These are phyloP conservation scores for Plagodis pulveraria DNA, from an alignment of 2,888 invertebrate species.

Conservation along the genomic window DNA sequence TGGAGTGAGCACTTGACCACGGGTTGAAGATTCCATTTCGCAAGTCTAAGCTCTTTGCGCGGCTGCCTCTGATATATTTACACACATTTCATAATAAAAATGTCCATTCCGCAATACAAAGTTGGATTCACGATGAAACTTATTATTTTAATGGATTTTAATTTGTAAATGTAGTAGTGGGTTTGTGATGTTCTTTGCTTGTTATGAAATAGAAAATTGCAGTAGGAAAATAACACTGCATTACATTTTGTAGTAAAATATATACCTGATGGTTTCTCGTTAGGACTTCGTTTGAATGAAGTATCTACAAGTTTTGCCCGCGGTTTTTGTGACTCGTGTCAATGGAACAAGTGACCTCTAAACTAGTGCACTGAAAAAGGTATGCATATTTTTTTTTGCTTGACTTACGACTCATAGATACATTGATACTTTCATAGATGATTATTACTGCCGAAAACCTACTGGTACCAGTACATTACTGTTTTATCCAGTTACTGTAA, in stretches of 20 bases:
- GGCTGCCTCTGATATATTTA: conserved; percentile 40
- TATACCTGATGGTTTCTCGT: not conserved
- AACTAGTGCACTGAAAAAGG: no score
- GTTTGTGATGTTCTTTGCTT: conserved; percentile 33
- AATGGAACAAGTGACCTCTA: no score
- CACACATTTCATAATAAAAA: conserved; percentile 36
- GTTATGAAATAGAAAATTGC: conserved; percentile 35
- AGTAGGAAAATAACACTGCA: conserved; percentile 21
- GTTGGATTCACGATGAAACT: conserved; percentile 31
- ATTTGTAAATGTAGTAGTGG: conserved; percentile 40
- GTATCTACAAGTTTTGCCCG: no score
- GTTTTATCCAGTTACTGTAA: no score
- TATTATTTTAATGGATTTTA: conserved; percentile 41
- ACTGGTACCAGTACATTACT: no score
- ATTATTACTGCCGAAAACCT: no score
- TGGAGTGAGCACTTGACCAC: conserved; percentile 42
- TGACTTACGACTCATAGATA: no score
- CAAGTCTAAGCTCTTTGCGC: conserved; percentile 29
- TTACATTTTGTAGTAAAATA: conserved; percentile 2
- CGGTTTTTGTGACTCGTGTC: no score
- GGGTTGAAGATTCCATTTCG: conserved; percentile 44
- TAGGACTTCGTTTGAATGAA: not conserved
- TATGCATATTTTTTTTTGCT: no score
- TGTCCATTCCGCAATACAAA: conserved; percentile 31
- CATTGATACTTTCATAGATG: no score